Base-by-base conservation (phyloP, 2,888 invertebrate genomes). In the Calameuta idolon region DNA sequence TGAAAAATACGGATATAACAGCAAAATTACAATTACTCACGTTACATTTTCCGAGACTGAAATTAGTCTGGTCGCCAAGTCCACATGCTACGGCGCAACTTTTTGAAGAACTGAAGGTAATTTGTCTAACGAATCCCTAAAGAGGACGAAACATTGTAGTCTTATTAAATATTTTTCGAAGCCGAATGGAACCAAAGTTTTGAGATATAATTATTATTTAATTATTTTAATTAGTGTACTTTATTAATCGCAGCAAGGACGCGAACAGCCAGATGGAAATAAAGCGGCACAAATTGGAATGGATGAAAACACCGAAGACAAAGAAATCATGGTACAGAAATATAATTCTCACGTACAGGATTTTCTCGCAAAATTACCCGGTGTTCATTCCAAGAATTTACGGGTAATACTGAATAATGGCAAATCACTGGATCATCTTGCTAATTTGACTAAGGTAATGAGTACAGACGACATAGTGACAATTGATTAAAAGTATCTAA, bases 81-180 rank as follows among this genome's bases (percentile, higher is more conserved):
- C 98, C 99, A 0, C 97, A 98, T 91, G 98, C 98, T 69, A 98
- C 98, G 0, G 98, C 98, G 0, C 98, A 99, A 92, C 93, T 99
- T 74, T 99, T 99, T 92, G 97, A 98, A 89, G 98, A 99, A 92
- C 93, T 99, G 1, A 99, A 99, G 93, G 96, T 96, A 92, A 86
- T 31, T 30, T 31, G 12, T 75, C 2, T 12, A 12, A 55, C 30
- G 34, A 30, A 30, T 73, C 55, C 69, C 34, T 15, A 73, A 69
- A 30, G 15, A 73, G 55, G 30, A 37, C 68, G 31, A 69, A 35
- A 69, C 74, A 69, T 34, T 79, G 34, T 77, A 80, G 30, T 69
- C 34, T 77, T 73, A 74, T 69, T 68, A 35, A 71, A 34, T 40
- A 5, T n/a, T 75, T 4, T 1, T 15, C 23, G 23, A 55, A 0